Evolutionary conservation across 1,140 invertebrate genomes (phyloP), one percentile per base, ranked within the genome.

Genomic region (Babylonia areolata): DNA sequence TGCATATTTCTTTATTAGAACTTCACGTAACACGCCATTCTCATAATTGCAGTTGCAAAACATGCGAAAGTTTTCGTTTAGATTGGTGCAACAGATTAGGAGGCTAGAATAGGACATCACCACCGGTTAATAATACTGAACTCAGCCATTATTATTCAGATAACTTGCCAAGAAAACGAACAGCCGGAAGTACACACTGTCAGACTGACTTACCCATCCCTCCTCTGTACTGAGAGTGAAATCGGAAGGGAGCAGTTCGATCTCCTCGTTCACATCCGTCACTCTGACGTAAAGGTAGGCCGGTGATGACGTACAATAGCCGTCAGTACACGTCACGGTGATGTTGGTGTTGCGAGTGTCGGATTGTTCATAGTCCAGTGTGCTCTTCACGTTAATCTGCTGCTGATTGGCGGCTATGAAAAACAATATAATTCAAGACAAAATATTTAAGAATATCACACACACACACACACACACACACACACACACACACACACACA

Each of bases 401-500:
- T 31, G n/a, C 46, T 87, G 3, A 35, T 37, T 81, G n/a, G 17
- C 39, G 23, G 78, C 1, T 42, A 33, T n/a, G 33, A 71, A n/a
- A 12, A 71, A 71, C 69, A 71, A 71, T 11, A 71, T 9, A 71
- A 71, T 11, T 6, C 73, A 77, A 77, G 2, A 77, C 15, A n/a
- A n/a, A n/a, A n/a, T n/a, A n/a, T n/a, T n/a, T n/a, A n/a, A n/a
- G n/a, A 79, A 3, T 6, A 23, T 33, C 79, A 54, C 79, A 81
- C n/a, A 58, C 46, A 81, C 51, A 54, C 79, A 81, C 79, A 85
- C 75, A 79, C 83, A 79, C 73, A 79, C 77, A 87, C 87, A 86
- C 87, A 86, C 84, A 86, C 87, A 81, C 87, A 86, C 84, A 87
- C 87, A 81, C 84, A 87, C 77, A 85, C 78, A 81, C 84, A 81